Base-by-base conservation (phyloP, 1,140 invertebrate species). In the Polypedilum vanderplanki region DNA sequence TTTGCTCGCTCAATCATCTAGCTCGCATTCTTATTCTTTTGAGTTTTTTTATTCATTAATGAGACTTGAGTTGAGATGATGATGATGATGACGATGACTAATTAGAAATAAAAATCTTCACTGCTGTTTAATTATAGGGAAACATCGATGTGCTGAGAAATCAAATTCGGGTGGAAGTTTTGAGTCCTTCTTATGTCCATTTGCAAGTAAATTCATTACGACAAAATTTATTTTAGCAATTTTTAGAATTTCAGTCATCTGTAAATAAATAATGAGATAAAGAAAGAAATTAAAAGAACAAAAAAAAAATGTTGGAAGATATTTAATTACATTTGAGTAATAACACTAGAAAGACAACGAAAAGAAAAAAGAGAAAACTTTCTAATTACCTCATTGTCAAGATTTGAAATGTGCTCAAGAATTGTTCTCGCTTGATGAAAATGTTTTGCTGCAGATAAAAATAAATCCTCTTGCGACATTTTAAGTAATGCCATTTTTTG, bases 211-310 rank as follows among this genome's bases (percentile, higher is more conserved):
- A 85, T 97, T 97, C 83, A 97, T 87, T 7, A 98, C 96, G 76
- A 98, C 90, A 82, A 96, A 96, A 86, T 98, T 98, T 0, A 93
- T 97, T 86, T 98, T 97, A 1, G 91, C 89, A 74, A 97, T 90
- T 86, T 93, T 93, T 5, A 97, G 83, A 64, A 97, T 86, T 79
- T 91, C 90, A 74, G 88, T 85, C 75, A 95, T 88, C 94, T 97
- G 84, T 41, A 88, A 87, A 79, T 75, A 81, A 78, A 76, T 75
- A 77, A 77, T 77, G 10, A 65, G 41, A 75, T 73, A 57, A 70
- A 75, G 65, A 67, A 75, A 74, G 41, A 70, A 75, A 41, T 75
- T 73, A 75, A 41, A 65, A 73, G 73, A 75, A n/a, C n/a, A n/a
- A 12, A 41, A 74, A 41, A 40, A 64, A 75, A 57, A 41, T 75